Base-by-base conservation (phyloP, 2,113 vertebrate genomes). In the Xiphias gladius region DNA sequence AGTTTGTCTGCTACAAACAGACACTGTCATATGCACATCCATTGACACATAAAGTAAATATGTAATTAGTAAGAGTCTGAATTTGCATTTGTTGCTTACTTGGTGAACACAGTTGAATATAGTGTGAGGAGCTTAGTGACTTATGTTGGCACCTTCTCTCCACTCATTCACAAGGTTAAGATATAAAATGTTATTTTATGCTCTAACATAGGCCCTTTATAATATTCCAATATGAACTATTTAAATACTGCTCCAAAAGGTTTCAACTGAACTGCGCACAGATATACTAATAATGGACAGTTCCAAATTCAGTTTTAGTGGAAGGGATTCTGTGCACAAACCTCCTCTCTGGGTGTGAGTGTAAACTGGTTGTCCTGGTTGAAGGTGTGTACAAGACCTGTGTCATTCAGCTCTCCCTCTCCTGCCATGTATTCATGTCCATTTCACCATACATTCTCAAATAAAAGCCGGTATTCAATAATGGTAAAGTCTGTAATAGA, bases 1-100 rank as follows among this genome's bases (percentile, higher is more conserved):
- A 71, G 82, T 57, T 83, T 69, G 72, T 85, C 79, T 92, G 86
- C 85, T 84, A 16, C 37, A 70, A 81, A 87, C 32, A 20, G 72
- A 70, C 55, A n/a, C 43, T 72, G 73, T 82, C 24, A 22, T 41
- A 2, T 68, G 63, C 73, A n/a, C 66, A 89, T 90, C 84, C 68
- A 65, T 30, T 58, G 54, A 81, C 72, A 70, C 37, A 37, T 69
- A 20, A 67, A 82, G 83, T 84, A 79, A 89, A 91, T 86, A 87
- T 86, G 84, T 88, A 86, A 88, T 73, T 77, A 87, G 66, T 75
- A 76, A 70, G 43, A 74, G 76, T 76, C 69, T 83, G 73, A 58
- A 83, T 88, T 85, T 81, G 26, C 64, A 30, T 87, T 71, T 83
- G 62, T 83, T 80, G 72, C 54, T 79, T 76, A 70, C 66, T 41